A percentile compares a stretch with the other conserved stretches of the same genome.
Conservation (phyloP, 2,888 invertebrate genomes). For the Chaitophorus viminalis region DNA sequence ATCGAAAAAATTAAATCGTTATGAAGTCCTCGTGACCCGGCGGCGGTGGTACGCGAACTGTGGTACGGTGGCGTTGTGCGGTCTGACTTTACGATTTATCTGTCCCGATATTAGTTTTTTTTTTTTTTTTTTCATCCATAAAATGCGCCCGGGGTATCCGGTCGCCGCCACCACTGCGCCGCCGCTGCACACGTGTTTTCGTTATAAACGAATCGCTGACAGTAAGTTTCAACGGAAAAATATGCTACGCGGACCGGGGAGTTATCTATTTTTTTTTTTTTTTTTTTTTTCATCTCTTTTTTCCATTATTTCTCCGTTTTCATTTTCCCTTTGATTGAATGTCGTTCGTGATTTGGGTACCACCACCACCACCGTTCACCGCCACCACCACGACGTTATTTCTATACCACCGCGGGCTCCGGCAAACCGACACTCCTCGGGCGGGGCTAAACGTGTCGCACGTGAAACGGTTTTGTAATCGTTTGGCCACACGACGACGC, state of each 20-base stretch:
- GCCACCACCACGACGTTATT: not conserved
- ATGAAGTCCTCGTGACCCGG: too few species aligned
- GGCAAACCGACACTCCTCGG: not conserved
- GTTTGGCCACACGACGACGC: not conserved
- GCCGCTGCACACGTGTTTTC: not conserved
- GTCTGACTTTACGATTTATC: slow-evolving; percentile 26
- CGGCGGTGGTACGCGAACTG: too few species aligned
- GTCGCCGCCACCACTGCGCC: not conserved
- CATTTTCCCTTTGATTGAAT: slow-evolving; percentile 35
- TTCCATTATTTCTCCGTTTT: not conserved
- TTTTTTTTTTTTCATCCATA: not conserved
- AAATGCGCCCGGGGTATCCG: not conserved
- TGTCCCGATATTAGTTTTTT: slow-evolving; percentile 23
- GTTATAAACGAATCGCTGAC: slow-evolving; percentile 26
- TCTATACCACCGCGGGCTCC: not conserved
- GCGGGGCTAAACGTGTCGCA: slow-evolving; percentile 36
- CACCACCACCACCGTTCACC: not conserved
- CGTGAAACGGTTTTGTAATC: slow-evolving; percentile 55
- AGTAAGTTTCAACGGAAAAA: slow-evolving; percentile 37
- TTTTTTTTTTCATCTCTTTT: too few species aligned
- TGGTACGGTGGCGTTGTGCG: too few species aligned
- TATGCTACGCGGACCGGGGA: slow-evolving; percentile 9
- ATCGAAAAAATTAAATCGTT: not conserved
- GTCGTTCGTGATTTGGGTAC: slow-evolving; percentile 47
- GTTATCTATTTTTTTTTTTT: not conserved